Evolutionary conservation across 2,888 invertebrate genomes (phyloP).

Genomic region (Baccha elongata): DNA sequence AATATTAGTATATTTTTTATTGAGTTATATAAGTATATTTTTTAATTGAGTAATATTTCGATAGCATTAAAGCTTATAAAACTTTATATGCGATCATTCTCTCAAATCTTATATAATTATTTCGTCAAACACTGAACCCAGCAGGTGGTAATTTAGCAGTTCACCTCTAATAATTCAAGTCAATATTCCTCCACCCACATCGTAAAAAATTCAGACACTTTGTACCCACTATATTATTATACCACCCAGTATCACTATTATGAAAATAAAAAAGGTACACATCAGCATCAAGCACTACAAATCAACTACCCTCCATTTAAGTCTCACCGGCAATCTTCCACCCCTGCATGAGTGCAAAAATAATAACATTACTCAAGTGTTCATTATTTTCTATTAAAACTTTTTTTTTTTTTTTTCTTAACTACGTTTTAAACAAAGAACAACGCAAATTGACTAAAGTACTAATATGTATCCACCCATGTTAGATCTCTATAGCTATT

Average conservation of each 20-base stretch:
- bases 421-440: constrained; percentile 4
- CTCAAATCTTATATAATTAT: not conserved
- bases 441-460: constrained; percentile 5
- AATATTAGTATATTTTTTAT: no score
- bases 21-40: no score
- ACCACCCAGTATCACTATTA: not conserved
- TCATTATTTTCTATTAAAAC: constrained; percentile 24
- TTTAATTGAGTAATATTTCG: no score
- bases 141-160: constrained; percentile 35
- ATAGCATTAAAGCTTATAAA: constrained; percentile 20
- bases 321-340: constrained; percentile 38
- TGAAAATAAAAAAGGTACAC: not conserved
- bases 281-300: not conserved
- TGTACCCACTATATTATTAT: not conserved
- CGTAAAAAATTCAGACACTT: not conserved
- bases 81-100: constrained; percentile 32
- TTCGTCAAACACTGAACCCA: not conserved
- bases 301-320: constrained; percentile 37
- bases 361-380: constrained; percentile 27
- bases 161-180: constrained; percentile 46
- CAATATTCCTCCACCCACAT: constrained; percentile 44
- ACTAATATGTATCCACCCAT: constrained; percentile 3
- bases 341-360: constrained; percentile 44
- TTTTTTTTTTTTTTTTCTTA: not conserved
- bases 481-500: not conserved